A percentile compares a stretch with the other conserved stretches of the same genome.
These are phyloP conservation scores for Aplodontia rufa DNA, from an alignment of 2,113 vertebrate genomes.

Conservation along the genomic window DNA sequence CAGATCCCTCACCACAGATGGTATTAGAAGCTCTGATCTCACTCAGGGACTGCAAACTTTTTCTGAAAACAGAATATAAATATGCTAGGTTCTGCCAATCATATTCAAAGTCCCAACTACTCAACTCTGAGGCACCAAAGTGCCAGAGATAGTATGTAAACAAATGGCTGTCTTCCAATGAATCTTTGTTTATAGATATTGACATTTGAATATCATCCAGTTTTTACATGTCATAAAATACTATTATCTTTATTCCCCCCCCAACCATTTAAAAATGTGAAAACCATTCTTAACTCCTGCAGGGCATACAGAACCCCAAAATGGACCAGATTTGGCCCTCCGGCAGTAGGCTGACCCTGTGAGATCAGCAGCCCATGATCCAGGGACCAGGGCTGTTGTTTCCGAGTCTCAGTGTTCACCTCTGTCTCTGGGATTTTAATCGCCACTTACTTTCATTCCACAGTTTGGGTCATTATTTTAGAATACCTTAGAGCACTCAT, in stretches of 20 bases:
- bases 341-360: neutral
- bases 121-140: neutral
- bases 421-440: constrained; percentile 35
- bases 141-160: neutral
- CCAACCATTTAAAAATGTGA: neutral
- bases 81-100: neutral
- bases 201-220: neutral
- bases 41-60: neutral
- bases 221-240: constrained; percentile 48
- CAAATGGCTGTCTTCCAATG: neutral
- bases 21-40: neutral
- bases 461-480: constrained; percentile 22
- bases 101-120: neutral
- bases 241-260: neutral
- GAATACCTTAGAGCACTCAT: constrained; percentile 8
- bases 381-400: neutral
- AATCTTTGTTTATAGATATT: neutral
- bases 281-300: neutral
- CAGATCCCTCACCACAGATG: neutral
- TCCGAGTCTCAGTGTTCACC: neutral
- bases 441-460: constrained; percentile 9
- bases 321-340: neutral
- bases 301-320: neutral
- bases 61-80: neutral
- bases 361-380: neutral